These are phyloP conservation scores for Lordiphosa clarofinis DNA, from an alignment of 1,140 invertebrate species.

Conservation along the genomic window DNA sequence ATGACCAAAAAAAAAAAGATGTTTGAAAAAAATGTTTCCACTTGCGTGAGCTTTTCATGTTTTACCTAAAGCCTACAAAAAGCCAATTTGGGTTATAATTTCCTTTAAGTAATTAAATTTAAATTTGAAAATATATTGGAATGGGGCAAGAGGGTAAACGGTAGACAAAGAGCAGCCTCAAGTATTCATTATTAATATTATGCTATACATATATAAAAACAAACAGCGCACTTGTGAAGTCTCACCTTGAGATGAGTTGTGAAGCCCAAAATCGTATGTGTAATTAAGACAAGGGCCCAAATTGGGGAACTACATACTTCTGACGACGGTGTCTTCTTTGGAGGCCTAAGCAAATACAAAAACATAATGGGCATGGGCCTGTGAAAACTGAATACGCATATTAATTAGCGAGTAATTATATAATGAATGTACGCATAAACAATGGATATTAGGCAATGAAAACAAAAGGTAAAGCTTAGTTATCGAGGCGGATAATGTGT, in stretches of 20 bases:
- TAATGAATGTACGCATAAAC: constrained; percentile 4
- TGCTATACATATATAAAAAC: constrained; percentile 1
- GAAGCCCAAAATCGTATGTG: neutral
- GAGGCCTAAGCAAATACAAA: neutral
- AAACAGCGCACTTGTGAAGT: neutral
- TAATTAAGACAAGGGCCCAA: constrained; percentile 1
- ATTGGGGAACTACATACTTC: neutral
- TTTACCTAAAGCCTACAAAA: constrained; percentile 6
- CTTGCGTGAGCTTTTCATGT: constrained; percentile 9
- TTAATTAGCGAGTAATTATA: neutral
- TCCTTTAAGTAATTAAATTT: constrained; percentile 18
- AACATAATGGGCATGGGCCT: neutral
- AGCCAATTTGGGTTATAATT: constrained; percentile 15
- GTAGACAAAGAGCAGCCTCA: neutral
- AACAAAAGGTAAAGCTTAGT: neutral
- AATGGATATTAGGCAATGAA: no score
- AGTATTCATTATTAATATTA: constrained; percentile 3
- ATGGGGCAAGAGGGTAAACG: neutral
- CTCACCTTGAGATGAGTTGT: neutral
- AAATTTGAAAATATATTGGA: constrained; percentile 3
- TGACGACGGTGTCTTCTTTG: neutral
- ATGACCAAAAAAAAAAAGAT: neutral
- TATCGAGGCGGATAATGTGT: constrained; percentile 25
- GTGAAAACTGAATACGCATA: neutral
- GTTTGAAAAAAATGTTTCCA: constrained; percentile 9